A percentile compares a stretch with the other conserved stretches of the same genome.
phyloP scores from a whole-genome alignment of 2,797 vertebrate genomes.

The Eulemur mongoz region DNA sequence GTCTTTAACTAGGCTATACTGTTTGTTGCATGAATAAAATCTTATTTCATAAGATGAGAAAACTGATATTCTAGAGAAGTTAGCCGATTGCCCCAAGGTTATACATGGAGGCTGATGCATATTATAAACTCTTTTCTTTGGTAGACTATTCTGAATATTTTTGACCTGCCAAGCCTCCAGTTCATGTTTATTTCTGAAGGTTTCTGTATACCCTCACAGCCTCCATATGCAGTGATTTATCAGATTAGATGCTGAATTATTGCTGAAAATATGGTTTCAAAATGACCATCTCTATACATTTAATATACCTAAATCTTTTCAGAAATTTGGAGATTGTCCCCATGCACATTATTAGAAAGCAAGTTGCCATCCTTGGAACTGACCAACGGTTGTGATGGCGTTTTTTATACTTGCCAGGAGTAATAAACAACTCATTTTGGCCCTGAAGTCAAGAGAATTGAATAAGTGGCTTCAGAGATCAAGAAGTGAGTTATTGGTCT shows the following conservation, averaged over 20 bases:
- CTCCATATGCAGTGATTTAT: background rate
- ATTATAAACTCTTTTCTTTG: background rate
- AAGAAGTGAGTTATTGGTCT: background rate
- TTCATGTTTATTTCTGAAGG: background rate
- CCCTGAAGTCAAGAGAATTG: conserved; percentile 1
- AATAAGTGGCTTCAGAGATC: background rate
- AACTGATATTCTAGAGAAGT: background rate
- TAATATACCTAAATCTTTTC: background rate
- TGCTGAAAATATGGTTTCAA: background rate
- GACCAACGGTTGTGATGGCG: background rate
- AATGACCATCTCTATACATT: background rate
- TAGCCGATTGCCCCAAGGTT: background rate
- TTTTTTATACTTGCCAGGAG: background rate
- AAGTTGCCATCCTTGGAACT: background rate
- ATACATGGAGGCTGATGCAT: background rate
- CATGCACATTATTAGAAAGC: background rate
- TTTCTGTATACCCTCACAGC: background rate
- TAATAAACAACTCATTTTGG: conserved; percentile 12
- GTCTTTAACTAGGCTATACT: background rate
- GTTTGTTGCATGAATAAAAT: background rate
- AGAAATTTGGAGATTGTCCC: background rate
- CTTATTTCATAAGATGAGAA: background rate
- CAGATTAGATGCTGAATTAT: background rate
- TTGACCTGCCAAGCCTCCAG: background rate
- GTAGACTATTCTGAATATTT: background rate